Evolutionary conservation across 2,888 invertebrate genomes (phyloP), one percentile per base, ranked within the genome.

Genomic region (Halictus quadricinctus): DNA sequence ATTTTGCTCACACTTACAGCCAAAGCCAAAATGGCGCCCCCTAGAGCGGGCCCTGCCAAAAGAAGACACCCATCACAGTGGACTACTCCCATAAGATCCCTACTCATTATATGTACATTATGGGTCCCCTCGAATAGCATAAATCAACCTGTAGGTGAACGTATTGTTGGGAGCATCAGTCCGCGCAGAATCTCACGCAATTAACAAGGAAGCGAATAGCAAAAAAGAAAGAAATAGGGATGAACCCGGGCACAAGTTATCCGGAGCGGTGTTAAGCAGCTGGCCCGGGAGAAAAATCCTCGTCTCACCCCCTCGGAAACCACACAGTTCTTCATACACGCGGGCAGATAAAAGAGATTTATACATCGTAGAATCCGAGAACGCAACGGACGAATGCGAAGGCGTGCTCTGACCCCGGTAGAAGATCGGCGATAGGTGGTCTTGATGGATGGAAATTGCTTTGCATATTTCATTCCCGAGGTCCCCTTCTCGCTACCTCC

Each of bases 371-470:
- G 84, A 84, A 89, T 87, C 70, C 86, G 75, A 72, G 85, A 83
- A 85, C 70, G 83, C 79, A 75, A 76, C 76, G 81, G 75, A 36
- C 76, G 76, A 81, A 83, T 76, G 75, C 66, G 72, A 76, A 78
- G 48, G 81, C 83, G 72, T 43, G 84, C 81, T 78, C 72, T 2
- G 5, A 70, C 58, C 74, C 36, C 76, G 76, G 60, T 76, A 60
- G 77, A 80, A 88, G 88, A 88, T 88, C 81, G 77, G 81, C 85
- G 88, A 85, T 88, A 87, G 77, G 80, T 72, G 78, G 76, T 50
- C 80, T 88, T 89, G 89, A 89, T 89, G 84, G 86, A 88, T 89
- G 86, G 83, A 88, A 88, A 89, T 89, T 87, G 82, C 85, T 86
- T 88, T 88, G 88, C 88, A 88, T 88, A 88, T 89, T 90, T 90